A percentile compares a stretch with the other conserved stretches of the same genome.
These are phyloP conservation scores for Chromoteleia sp. DNA, from an alignment of 2,888 invertebrate species.

Conservation along the genomic window DNA sequence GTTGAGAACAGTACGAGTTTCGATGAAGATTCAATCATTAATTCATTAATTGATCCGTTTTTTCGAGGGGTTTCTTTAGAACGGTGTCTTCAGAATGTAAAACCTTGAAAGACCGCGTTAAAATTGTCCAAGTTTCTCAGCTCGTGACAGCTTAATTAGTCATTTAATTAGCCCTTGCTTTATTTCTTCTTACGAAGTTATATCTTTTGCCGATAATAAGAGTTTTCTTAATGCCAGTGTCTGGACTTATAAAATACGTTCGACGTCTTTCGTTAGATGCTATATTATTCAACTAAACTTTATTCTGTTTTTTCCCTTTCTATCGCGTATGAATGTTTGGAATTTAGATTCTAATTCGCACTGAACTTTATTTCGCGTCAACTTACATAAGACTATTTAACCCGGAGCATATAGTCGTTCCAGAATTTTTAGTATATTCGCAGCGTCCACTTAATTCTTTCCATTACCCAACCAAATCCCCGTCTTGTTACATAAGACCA, in stretches of 20 bases:
- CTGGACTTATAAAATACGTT: constrained; percentile 18
- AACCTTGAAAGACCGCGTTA: constrained; percentile 9
- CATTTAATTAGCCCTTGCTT: constrained; percentile 55
- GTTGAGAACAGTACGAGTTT: not conserved
- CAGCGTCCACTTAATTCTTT: constrained; percentile 21
- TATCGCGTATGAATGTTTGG: not conserved
- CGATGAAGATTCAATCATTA: constrained; percentile 3
- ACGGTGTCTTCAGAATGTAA: not conserved
- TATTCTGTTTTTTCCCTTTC: not conserved
- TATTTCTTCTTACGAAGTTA: constrained; percentile 43
- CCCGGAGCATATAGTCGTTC: not conserved
- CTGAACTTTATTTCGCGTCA: not conserved
- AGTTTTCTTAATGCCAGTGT: constrained; percentile 22
- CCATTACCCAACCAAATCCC: constrained; percentile 17
- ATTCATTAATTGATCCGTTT: constrained; percentile 30
- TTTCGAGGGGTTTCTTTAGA: not conserved
- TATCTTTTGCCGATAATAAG: constrained; percentile 44
- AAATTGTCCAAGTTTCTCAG: constrained; percentile 44
- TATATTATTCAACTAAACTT: not conserved
- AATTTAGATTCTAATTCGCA: not conserved
- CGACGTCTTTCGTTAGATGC: not conserved
- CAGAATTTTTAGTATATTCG: not conserved
- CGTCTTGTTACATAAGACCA: constrained; percentile 14
- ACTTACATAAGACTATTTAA: not conserved
- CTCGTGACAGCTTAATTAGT: constrained; percentile 60